These are phyloP conservation scores for Apis cerana DNA, from an alignment of 1,140 invertebrate genomes.

Conservation along the genomic window DNA sequence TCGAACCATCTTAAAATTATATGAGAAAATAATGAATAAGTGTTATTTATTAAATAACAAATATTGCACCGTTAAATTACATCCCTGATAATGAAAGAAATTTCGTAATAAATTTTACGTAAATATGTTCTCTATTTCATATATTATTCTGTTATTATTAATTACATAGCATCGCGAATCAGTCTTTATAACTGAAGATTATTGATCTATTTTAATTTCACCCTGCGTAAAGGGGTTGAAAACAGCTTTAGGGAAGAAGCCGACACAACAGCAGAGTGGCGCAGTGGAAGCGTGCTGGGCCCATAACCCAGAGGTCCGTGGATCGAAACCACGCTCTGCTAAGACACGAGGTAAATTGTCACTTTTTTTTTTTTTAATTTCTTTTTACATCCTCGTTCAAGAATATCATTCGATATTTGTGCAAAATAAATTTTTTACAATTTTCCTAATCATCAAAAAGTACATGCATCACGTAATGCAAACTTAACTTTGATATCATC, in stretches of 20 bases:
- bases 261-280: conserved; percentile 90
- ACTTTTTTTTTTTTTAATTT: conserved; percentile 1
- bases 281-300: conserved; percentile 99
- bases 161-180: too few relatives aligned
- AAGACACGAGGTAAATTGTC: neutral
- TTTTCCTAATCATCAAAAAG: neutral
- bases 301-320: conserved; percentile 99
- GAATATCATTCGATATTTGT: neutral
- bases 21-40: too few relatives aligned
- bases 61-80: neutral
- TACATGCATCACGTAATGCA: too few relatives aligned
- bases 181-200: neutral
- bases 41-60: conserved; percentile 3
- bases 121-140: neutral
- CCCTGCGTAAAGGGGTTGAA: accelerated
- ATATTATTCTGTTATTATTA: neutral
- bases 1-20: too few relatives aligned
- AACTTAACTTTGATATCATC: too few relatives aligned
- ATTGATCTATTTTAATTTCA: neutral
- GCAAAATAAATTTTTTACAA: neutral
- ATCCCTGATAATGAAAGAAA: neutral
- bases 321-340: conserved; percentile 97
- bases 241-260: accelerated
- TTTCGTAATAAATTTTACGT: neutral
- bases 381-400: neutral